Conservation (phyloP, 2,797 vertebrate genomes). For the Molossus molossus region DNA sequence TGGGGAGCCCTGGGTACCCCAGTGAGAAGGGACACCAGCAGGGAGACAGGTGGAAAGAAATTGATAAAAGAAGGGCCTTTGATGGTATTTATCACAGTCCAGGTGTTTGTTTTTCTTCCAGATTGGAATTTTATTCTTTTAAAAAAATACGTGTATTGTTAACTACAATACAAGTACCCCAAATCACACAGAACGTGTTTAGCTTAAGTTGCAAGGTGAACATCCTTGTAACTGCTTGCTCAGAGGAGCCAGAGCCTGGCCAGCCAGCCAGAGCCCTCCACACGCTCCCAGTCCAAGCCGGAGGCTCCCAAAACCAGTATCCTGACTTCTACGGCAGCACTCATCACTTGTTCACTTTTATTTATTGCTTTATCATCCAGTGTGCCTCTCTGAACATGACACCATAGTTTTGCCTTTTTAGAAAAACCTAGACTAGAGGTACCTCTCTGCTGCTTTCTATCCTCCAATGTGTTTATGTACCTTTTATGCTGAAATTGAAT, state of each 20-base stretch:
- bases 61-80: not conserved
- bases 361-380: not conserved
- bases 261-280: no score
- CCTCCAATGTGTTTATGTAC: not conserved
- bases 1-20: accelerated
- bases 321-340: accelerated
- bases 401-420: not conserved
- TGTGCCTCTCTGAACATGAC: no score
- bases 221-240: no score
- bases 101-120: not conserved
- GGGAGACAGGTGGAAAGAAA: not conserved
- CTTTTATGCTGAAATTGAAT: not conserved
- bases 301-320: no score
- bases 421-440: not conserved
- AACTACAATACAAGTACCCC: not conserved
- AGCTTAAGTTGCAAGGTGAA: not conserved
- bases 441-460: not conserved
- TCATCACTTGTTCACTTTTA: not conserved
- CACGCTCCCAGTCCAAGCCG: not conserved
- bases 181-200: not conserved
- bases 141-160: not conserved
- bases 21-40: accelerated
- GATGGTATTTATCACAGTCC: not conserved
- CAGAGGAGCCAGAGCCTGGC: not conserved
- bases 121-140: not conserved